Base-by-base conservation (phyloP, 1,140 invertebrate genomes). In the Musca vetustissima region DNA sequence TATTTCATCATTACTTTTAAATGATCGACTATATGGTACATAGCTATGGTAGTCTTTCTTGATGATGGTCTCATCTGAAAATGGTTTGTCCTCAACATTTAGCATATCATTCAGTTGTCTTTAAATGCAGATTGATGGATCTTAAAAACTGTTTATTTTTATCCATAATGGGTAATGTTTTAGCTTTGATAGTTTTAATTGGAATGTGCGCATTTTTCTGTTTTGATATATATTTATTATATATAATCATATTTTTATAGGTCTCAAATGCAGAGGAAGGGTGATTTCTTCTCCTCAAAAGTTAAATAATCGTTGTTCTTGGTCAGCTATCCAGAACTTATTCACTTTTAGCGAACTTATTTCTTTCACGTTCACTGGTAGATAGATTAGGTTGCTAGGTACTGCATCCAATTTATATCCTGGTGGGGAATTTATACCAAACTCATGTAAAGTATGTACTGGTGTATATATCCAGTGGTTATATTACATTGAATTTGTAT, bases 1-100 rank as follows among this genome's bases (percentile, higher is more conserved):
- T 55, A 83, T 79, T 71, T 83, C 80, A 73, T 82, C 77, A 55
- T 73, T 80, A 55, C 77, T 74, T n/a, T 77, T 72, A 11, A 76
- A 74, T 72, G 74, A 73, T 43, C 74, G 72, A 25, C 71, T 67
- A 68, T 81, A 83, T 15, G 78, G 79, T 72, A 75, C 69, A 70
- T 81, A 74, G 48, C 73, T 71, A 74, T 83, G 77, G 59, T 72
- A 69, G 68, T 84, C 77, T 69, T 71, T 75, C 66, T 80, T 77
- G 21, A 73, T 66, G 17, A 83, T 74, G 22, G 14, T 19, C 11
- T 59, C 49, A 67, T 67, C 53, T 15, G 36, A 67, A n/a, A 49
- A 6, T 14, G 66, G 65, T 49, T 67, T 25, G 21, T 67, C 14
- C 19, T 19, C 17, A 25, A 66, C 25, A 55, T 70, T 64, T 57